Evolutionary conservation across 64 coral and sea anemone species (phyloP), one percentile per base, ranked within the genome.

Genomic region (Platygyra sinensis): DNA sequence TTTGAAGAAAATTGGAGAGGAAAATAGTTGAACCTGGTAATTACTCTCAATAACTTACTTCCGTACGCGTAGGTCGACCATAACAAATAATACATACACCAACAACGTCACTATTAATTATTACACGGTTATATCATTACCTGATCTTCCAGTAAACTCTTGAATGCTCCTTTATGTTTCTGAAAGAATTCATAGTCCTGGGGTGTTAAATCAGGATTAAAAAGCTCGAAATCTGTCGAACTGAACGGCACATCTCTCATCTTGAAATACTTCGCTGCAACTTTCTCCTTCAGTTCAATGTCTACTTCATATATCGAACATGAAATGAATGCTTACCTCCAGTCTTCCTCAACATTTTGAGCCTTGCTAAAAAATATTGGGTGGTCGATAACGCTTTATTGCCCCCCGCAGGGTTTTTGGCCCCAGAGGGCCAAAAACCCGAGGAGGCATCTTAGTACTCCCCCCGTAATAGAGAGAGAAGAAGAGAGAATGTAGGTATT

Each of bases 111-210:
- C 39, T 6, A 78, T 52, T 17, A 28, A 25, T 13, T 30, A 27
- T 16, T 15, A 52, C 24, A 67, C 61, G 2, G 71, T 49, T 50
- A 20, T n/a, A 12, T 85, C 33, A 33, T n/a, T 90, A 93, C 95
- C 95, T 96, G 95, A 52, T 96, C 82, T 88, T 96, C 92, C 71
- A 96, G 30, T 84, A 96, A 87, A 33, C 82, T 87, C 52, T 91
- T 96, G 14, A 96, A 91, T 30, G 95, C 84, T 60, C 88, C 95
- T 17, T 84, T 88, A 57, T 96, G 95, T 60, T 96, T 96, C 29
- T 82, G 89, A 42, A 88, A 96, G 62, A 96, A 96, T 15, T 96
- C 95, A 62, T 94, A 94, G 62, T 96, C 95, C 16, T 71, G 50
- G 4, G 91, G 75, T 22, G 72, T 88, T 9, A 96, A 72, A 20